phyloP scores from a whole-genome alignment of 2,888 invertebrate genomes.

The Brenthis hecate region DNA sequence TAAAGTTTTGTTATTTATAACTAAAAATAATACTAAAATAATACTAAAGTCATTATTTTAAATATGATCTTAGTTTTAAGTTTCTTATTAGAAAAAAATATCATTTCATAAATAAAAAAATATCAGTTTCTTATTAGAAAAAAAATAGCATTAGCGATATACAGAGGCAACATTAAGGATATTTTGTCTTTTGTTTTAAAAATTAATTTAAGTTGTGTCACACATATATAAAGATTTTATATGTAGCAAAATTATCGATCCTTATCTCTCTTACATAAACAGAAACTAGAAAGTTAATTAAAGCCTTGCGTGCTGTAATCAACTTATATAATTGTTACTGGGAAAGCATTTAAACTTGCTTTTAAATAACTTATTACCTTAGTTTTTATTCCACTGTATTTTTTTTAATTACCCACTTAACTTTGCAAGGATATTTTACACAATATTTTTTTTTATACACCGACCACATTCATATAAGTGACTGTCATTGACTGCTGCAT shows the following conservation, averaged over 20 bases:
- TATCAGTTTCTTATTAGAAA: too few species aligned
- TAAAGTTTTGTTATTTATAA: too few species aligned
- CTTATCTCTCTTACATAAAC: neutral
- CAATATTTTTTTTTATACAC: neutral
- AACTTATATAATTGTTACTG: constrained; percentile 16
- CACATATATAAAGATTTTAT: neutral
- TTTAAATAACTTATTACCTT: constrained; percentile 11
- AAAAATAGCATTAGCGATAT: too few species aligned
- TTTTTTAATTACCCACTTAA: neutral
- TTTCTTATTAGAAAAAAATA: too few species aligned
- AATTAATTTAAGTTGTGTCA: neutral
- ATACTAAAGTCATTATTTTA: too few species aligned
- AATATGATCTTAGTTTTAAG: too few species aligned
- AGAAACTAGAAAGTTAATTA: constrained; percentile 11
- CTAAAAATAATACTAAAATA: too few species aligned
- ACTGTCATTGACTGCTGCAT: too few species aligned
- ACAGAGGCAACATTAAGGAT: too few species aligned
- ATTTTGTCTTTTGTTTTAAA: neutral
- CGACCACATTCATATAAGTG: neutral
- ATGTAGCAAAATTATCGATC: neutral
- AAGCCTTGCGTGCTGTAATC: constrained; percentile 10
- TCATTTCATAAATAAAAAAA: too few species aligned
- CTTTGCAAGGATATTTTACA: neutral
- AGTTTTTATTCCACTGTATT: constrained; percentile 8
- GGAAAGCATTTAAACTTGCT: constrained; percentile 7